phyloP scores from a whole-genome alignment of 2,113 vertebrate genomes.

The Sinocyclocheilus anshuiensis region DNA sequence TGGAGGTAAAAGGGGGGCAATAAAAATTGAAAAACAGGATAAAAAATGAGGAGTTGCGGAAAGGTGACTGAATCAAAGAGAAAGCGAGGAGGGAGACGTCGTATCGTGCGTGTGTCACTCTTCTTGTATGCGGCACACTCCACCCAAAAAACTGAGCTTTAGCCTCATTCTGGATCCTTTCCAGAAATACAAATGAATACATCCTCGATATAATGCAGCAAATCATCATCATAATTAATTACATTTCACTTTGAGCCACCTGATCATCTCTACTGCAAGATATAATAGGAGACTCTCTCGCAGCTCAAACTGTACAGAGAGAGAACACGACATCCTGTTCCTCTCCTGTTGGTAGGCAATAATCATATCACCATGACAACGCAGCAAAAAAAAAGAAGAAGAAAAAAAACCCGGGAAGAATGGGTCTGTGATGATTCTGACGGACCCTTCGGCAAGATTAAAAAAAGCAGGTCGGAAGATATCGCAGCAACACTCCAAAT shows the following conservation, averaged over 20 bases:
- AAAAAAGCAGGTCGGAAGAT: slow-evolving; percentile 38
- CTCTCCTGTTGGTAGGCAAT: slow-evolving; percentile 36
- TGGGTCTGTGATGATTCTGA: slow-evolving; percentile 33
- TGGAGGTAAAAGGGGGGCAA: slow-evolving; percentile 22
- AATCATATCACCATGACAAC: slow-evolving; percentile 46
- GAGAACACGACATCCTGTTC: slow-evolving; percentile 36
- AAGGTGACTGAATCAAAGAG: slow-evolving; percentile 8
- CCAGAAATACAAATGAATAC: not conserved
- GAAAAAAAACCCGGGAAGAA: not conserved
- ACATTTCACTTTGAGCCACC: slow-evolving; percentile 14
- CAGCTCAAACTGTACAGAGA: slow-evolving; percentile 31
- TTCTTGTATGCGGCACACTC: not conserved
- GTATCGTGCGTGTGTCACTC: not conserved
- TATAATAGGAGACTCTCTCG: slow-evolving; percentile 16
- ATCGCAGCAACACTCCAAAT: slow-evolving; percentile 29
- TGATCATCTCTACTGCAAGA: not conserved
- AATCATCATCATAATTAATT: slow-evolving; percentile 28
- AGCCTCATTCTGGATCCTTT: not conserved
- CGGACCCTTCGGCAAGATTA: slow-evolving; percentile 33
- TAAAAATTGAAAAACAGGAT: slow-evolving; percentile 10
- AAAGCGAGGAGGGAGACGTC: not conserved
- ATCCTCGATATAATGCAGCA: not conserved
- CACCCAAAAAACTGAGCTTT: not conserved
- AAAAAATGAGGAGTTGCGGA: not conserved
- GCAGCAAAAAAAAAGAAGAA: not conserved